These are phyloP conservation scores for Hipposideros armiger DNA, from an alignment of 2,113 vertebrate species.

Conservation along the genomic window DNA sequence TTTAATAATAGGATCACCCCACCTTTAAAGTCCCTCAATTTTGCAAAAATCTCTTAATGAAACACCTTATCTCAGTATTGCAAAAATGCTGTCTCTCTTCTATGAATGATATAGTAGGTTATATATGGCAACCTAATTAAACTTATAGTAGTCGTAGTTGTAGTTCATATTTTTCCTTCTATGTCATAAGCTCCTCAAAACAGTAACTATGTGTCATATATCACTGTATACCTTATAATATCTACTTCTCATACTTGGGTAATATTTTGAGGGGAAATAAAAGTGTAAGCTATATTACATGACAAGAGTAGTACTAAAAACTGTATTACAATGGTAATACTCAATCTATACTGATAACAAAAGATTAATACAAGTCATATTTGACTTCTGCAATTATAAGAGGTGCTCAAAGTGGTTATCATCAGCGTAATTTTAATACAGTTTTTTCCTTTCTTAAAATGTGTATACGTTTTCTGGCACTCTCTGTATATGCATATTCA, in stretches of 20 bases:
- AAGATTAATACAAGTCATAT: too few species aligned
- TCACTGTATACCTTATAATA: background rate
- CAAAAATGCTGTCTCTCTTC: background rate
- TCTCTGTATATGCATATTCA: background rate
- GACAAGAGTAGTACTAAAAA: background rate
- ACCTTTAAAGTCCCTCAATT: background rate
- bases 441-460: too few species aligned
- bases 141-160: background rate
- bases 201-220: background rate
- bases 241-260: background rate
- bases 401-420: too few species aligned
- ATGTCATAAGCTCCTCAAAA: background rate
- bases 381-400: too few species aligned
- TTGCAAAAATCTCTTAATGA: background rate
- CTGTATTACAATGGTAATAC: too few species aligned
- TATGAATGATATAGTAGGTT: background rate
- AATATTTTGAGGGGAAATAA: constrained; percentile 42
- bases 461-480: too few species aligned
- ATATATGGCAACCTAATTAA: background rate
- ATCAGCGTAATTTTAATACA: too few species aligned
- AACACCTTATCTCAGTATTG: background rate
- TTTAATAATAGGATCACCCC: background rate
- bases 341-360: too few species aligned
- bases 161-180: background rate
- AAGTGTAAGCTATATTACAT: background rate